Percentiles rank a stretch among this genome's conserved stretches.
Evolutionary conservation across 2,797 vertebrate species (phyloP).

Genomic region (Sebastes umbrosus): DNA sequence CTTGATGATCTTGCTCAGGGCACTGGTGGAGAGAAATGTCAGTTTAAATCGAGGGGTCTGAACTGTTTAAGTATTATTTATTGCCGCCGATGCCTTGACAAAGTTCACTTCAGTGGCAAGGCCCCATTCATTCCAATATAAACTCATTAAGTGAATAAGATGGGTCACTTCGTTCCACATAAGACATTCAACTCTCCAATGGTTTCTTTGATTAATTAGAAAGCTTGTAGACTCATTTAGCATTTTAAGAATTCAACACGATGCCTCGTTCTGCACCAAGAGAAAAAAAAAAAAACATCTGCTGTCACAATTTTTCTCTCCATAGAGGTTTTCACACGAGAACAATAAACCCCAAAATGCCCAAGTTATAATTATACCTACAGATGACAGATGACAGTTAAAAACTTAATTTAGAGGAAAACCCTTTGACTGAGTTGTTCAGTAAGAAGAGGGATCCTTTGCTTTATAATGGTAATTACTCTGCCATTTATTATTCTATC

Average conservation of each 20-base stretch:
- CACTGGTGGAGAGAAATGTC: conserved; percentile 76
- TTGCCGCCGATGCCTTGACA: conserved; percentile 44
- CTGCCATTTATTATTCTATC: conserved; percentile 99
- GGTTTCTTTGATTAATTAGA: conserved; percentile 83
- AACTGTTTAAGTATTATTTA: conserved; percentile 61
- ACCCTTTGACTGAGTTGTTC: conserved; percentile 99
- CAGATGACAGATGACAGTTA: conserved; percentile 99
- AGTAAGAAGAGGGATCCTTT: conserved; percentile 99
- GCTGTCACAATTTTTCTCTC: conserved; percentile 86
- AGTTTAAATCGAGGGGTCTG: conserved; percentile 42
- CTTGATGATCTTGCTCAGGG: conserved; percentile 94
- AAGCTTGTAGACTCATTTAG: conserved; percentile 83
- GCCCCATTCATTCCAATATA: conserved; percentile 74
- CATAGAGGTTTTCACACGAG: conserved; percentile 85
- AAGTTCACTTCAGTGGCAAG: conserved; percentile 62
- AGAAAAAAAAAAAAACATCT: conserved; percentile 59
- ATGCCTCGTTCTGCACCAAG: conserved; percentile 69
- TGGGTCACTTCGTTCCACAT: conserved; percentile 77
- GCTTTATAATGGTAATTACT: conserved; percentile 99
- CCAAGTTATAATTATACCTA: conserved; percentile 99
- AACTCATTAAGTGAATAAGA: conserved; percentile 81
- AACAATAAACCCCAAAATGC: conserved; percentile 96
- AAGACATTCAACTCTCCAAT: conserved; percentile 80
- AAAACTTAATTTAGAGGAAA: conserved; percentile 99
- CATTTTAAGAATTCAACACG: conserved; percentile 81